Evolutionary conservation across 1,140 invertebrate genomes (phyloP).

Genomic region (Heliconius congener): DNA sequence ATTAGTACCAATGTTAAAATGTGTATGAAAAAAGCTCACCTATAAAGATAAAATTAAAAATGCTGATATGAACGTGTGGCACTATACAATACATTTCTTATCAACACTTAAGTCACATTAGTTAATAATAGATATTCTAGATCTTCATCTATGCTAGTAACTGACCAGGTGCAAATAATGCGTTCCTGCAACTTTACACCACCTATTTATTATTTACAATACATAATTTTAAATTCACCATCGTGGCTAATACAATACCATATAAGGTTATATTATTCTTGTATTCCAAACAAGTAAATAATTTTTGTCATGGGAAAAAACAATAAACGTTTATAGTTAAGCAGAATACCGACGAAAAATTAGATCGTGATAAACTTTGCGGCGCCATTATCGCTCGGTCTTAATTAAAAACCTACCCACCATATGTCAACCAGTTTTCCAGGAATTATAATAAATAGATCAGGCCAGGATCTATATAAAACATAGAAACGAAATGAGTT

Average conservation of each 20-base stretch:
- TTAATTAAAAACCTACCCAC: not conserved
- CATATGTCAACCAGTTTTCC: constrained; percentile 7
- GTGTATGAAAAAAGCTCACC: not conserved
- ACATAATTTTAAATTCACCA: not conserved
- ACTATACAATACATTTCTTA: not conserved
- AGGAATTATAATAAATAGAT: not conserved
- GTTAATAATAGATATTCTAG: not conserved
- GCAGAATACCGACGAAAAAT: not conserved
- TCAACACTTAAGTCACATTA: not conserved
- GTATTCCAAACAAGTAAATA: not conserved
- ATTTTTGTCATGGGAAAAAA: not conserved
- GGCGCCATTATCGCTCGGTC: not conserved
- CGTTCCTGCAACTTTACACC: not conserved
- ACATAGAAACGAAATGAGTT: constrained; percentile 64
- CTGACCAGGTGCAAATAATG: not conserved
- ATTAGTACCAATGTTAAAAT: not conserved
- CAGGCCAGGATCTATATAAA: not conserved
- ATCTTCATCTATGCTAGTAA: not conserved
- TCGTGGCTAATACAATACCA: not conserved
- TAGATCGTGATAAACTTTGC: constrained; percentile 11
- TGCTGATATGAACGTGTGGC: not conserved
- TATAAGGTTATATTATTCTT: not conserved
- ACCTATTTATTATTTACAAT: not conserved
- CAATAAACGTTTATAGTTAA: not conserved
- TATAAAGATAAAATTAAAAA: not conserved